A percentile compares a stretch with the other conserved stretches of the same genome.
These are phyloP conservation scores for Myotis davidii DNA, from an alignment of 2,113 vertebrate species.

Conservation along the genomic window DNA sequence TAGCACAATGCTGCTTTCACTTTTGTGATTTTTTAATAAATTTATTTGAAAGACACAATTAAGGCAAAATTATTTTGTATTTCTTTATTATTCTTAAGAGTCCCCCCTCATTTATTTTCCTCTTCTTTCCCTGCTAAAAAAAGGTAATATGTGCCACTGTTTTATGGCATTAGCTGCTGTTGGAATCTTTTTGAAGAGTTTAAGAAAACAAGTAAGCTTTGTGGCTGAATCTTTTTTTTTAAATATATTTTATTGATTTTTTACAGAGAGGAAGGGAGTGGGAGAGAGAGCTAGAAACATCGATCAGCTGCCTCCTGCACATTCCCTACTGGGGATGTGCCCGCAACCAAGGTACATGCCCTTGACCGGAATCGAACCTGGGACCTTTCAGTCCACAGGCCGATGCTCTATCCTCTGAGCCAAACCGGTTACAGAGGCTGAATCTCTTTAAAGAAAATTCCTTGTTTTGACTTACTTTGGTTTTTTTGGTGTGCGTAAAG, in stretches of 20 bases:
- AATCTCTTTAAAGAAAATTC: neutral
- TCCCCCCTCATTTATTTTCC: neutral
- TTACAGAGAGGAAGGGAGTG: too few relatives aligned
- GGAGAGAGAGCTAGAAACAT: too few relatives aligned
- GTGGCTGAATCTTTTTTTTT: neutral
- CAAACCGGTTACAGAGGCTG: too few relatives aligned
- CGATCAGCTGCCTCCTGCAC: too few relatives aligned
- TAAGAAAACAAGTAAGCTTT: neutral
- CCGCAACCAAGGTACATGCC: too few relatives aligned
- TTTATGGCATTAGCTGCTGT: neutral
- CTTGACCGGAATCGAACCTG: too few relatives aligned
- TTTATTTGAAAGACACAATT: neutral
- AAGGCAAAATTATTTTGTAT: neutral
- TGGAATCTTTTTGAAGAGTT: neutral
- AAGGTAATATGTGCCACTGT: neutral
- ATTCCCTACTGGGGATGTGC: too few relatives aligned
- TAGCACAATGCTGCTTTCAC: neutral
- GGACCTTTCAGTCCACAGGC: too few relatives aligned
- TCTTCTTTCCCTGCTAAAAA: neutral
- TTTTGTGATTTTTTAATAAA: neutral
- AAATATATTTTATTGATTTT: too few relatives aligned
- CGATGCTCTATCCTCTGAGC: too few relatives aligned
- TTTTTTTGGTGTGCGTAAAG: neutral
- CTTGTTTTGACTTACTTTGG: neutral
- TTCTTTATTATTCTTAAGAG: neutral